Evolutionary conservation across 2,888 invertebrate genomes (phyloP).

Genomic region (Acleris sparsana): DNA sequence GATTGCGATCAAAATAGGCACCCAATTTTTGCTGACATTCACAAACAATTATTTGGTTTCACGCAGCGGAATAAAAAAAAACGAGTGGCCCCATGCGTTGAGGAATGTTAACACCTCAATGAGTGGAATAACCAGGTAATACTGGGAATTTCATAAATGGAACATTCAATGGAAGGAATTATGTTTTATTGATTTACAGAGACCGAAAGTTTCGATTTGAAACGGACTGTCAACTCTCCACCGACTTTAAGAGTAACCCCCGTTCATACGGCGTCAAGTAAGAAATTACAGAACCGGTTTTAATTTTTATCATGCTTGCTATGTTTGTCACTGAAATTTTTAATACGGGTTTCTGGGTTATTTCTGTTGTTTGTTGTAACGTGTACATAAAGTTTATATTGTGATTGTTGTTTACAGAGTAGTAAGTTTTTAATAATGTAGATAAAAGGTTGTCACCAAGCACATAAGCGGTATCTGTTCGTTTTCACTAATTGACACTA

Average conservation of each 20-base stretch:
- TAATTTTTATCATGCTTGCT: conserved; percentile 12
- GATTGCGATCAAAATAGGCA: no score
- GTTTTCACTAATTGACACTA: background rate
- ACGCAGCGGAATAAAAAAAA: no score
- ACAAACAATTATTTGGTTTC: no score
- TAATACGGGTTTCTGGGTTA: conserved; percentile 12
- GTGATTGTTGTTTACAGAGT: background rate
- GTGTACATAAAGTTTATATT: background rate
- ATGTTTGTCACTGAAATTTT: conserved; percentile 15
- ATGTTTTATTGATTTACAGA: conserved; percentile 55
- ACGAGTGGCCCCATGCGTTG: no score
- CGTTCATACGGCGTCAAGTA: conserved; percentile 61
- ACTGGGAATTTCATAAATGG: no score
- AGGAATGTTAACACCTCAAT: no score
- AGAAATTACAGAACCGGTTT: conserved; percentile 41
- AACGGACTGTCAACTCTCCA: conserved; percentile 56
- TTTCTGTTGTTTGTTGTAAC: background rate
- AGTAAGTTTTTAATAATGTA: background rate
- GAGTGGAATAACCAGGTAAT: no score
- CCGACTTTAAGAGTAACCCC: conserved; percentile 57
- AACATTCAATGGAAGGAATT: no score
- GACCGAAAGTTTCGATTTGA: conserved; percentile 54
- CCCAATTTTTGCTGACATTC: no score
- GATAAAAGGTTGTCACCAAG: background rate
- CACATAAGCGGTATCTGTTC: background rate